These are phyloP conservation scores for Sinodicranocentrus sp. DNA, from an alignment of 2,888 invertebrate species.

Conservation along the genomic window DNA sequence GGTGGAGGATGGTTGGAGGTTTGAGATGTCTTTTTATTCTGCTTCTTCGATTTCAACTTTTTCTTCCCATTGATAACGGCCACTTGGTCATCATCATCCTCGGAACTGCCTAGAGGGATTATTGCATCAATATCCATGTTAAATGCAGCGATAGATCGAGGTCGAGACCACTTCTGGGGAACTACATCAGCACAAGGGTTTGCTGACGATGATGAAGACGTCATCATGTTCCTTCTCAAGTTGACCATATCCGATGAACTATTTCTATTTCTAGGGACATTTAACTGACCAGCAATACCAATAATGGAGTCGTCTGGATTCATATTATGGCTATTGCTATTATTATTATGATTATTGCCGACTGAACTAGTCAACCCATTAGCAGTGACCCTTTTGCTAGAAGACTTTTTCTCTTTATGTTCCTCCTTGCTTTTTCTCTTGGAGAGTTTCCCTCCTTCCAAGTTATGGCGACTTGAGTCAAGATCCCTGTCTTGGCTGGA, in stretches of 20 bases:
- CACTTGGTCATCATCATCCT: slow-evolving; percentile 19
- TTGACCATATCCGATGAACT: slow-evolving; percentile 11
- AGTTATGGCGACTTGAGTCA: not conserved
- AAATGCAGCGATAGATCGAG: slow-evolving; percentile 48
- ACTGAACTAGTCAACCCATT: slow-evolving; percentile 22
- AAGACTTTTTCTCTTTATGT: not conserved
- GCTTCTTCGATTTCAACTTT: not conserved
- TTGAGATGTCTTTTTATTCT: too few species aligned
- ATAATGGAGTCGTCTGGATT: slow-evolving; percentile 20
- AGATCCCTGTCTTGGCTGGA: not conserved
- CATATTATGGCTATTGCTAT: slow-evolving; percentile 15
- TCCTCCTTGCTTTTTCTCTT: slow-evolving; percentile 5
- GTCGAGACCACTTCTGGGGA: slow-evolving; percentile 23
- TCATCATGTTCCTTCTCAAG: slow-evolving; percentile 1
- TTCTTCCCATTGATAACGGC: not conserved
- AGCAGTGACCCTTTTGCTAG: not conserved
- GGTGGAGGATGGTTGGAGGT: not conserved
- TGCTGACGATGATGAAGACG: too few species aligned
- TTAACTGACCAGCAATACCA: slow-evolving; percentile 18
- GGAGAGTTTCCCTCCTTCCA: not conserved
- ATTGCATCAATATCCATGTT: slow-evolving; percentile 47
- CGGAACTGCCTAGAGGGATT: not conserved
- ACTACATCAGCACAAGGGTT: too few species aligned
- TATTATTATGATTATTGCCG: slow-evolving; percentile 22
- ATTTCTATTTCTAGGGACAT: not conserved